Conservation (phyloP, 37 sponge, comb jelly and placozoan species). For the Aphrocallistes beatrix region DNA sequence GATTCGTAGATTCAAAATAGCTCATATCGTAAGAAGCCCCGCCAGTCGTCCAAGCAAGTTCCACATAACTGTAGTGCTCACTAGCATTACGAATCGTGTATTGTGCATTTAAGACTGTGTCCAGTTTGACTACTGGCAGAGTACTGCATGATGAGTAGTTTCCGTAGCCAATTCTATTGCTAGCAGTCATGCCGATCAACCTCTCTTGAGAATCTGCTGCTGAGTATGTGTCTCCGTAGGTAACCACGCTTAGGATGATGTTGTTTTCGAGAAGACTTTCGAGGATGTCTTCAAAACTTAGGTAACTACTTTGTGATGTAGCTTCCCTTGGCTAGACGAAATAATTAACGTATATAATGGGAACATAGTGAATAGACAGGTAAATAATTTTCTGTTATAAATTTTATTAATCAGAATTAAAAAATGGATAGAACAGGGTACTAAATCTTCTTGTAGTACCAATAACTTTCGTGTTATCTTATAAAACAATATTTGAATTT, state of each 20-base stretch:
- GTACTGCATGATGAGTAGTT: background rate
- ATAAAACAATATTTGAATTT: no score
- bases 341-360: no score
- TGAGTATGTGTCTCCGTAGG: background rate
- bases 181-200: background rate
- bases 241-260: background rate
- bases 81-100: background rate
- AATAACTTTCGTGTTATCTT: no score
- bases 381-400: no score
- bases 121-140: background rate
- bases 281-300: background rate
- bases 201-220: background rate
- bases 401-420: no score
- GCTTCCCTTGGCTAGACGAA: no score
- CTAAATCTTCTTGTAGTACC: no score
- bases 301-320: no score
- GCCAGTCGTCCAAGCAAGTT: background rate
- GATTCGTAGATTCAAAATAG: background rate
- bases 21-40: slow-evolving; percentile 16
- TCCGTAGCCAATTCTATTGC: background rate
- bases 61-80: background rate
- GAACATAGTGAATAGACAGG: no score
- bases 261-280: background rate
- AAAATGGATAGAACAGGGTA: no score
- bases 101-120: background rate